phyloP scores from a whole-genome alignment of 2,797 vertebrate species.

The Sebastes variabilis region DNA sequence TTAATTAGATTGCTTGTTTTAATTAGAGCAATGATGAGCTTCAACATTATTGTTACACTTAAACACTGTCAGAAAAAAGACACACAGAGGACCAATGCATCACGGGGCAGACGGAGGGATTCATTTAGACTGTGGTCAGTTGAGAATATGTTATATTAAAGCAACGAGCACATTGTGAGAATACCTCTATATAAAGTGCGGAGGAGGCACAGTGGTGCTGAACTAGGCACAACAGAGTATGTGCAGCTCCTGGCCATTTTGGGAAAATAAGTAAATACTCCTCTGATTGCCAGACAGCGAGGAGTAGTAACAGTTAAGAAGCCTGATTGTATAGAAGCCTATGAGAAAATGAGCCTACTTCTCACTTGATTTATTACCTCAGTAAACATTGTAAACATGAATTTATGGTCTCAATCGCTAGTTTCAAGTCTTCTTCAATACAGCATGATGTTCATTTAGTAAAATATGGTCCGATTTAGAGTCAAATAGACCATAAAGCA shows the following conservation, averaged over 20 bases:
- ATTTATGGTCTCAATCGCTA: too few relatives aligned
- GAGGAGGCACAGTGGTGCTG: not conserved
- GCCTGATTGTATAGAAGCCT: too few relatives aligned
- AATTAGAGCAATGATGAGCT: conserved; percentile 32
- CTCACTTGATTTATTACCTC: too few relatives aligned
- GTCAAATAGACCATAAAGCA: rapidly evolving
- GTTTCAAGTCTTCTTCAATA: too few relatives aligned
- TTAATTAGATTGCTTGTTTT: conserved; percentile 42
- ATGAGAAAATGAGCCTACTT: rapidly evolving
- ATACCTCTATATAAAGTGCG: not conserved
- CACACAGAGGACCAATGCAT: not conserved
- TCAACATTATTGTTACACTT: conserved; percentile 11
- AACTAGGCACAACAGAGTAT: not conserved
- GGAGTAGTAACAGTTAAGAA: not conserved
- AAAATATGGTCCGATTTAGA: too few relatives aligned
- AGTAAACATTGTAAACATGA: too few relatives aligned
- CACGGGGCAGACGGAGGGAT: not conserved
- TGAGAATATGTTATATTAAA: conserved; percentile 17
- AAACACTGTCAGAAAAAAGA: conserved; percentile 8
- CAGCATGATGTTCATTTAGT: rapidly evolving
- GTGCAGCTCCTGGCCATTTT: not conserved
- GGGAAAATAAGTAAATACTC: not conserved
- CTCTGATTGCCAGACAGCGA: not conserved
- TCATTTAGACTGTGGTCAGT: not conserved
- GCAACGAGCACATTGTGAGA: not conserved